These are phyloP conservation scores for Onychorhynchus coronatus DNA, from an alignment of 2,113 vertebrate genomes.

Conservation along the genomic window DNA sequence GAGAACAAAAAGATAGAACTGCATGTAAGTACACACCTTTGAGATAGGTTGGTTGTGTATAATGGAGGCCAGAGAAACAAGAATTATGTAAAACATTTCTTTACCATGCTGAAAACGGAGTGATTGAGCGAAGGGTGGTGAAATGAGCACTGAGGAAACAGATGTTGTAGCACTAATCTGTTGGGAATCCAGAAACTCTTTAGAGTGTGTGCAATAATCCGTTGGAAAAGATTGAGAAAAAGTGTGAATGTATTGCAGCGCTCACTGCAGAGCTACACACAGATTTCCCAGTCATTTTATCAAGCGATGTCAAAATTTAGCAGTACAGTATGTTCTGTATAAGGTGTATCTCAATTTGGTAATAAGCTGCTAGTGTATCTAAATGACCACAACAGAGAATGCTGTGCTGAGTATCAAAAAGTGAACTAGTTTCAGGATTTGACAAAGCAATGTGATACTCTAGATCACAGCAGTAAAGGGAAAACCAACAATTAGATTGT, in stretches of 20 bases:
- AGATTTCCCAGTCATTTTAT: background rate
- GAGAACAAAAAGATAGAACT: background rate
- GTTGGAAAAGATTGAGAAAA: background rate
- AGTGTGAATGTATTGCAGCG: background rate
- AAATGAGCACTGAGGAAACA: background rate
- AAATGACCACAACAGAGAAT: background rate
- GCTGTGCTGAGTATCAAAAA: background rate
- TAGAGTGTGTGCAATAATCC: background rate
- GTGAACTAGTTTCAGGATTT: background rate
- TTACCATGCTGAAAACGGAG: background rate
- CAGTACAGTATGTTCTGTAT: background rate
- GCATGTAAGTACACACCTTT: background rate
- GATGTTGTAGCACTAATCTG: slow-evolving; percentile 1
- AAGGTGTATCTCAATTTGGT: slow-evolving; percentile 12
- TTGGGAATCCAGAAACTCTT: background rate
- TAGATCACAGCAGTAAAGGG: background rate
- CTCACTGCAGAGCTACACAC: background rate
- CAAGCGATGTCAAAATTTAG: background rate
- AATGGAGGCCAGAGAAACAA: background rate
- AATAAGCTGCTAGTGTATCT: background rate
- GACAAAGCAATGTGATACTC: background rate
- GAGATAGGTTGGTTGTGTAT: background rate
- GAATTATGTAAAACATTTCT: background rate
- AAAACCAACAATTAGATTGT: background rate
- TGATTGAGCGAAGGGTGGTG: background rate